These are phyloP conservation scores for Cloeon dipterum DNA, from an alignment of 2,888 invertebrate genomes.

Conservation along the genomic window DNA sequence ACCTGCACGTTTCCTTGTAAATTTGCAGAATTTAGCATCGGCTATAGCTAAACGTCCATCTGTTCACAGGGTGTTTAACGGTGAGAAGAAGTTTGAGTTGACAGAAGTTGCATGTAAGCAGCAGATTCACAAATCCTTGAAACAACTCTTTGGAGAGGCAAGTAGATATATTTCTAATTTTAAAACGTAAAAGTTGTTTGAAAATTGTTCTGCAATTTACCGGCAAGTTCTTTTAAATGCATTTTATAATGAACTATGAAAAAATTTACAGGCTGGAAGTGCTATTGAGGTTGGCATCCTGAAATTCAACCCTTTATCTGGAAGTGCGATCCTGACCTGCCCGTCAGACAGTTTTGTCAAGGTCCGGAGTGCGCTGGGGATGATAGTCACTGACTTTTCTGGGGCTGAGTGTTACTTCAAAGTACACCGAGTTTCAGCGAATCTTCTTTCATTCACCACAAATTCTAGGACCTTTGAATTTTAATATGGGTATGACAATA, in stretches of 20 bases:
- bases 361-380: slow-evolving; percentile 29
- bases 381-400: slow-evolving; percentile 24
- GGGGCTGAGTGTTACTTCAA: slow-evolving; percentile 25
- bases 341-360: slow-evolving; percentile 26
- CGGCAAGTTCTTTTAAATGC: too few relatives aligned
- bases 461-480: slow-evolving; percentile 1
- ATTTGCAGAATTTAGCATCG: too few relatives aligned
- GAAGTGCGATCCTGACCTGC: slow-evolving; percentile 29
- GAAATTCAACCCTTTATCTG: slow-evolving; percentile 23
- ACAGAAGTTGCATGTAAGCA: too few relatives aligned
- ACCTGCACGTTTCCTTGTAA: too few relatives aligned
- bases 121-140: background rate
- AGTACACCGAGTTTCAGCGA: slow-evolving; percentile 25
- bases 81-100: too few relatives aligned
- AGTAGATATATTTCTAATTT: too few relatives aligned
- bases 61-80: too few relatives aligned
- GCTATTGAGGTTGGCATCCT: slow-evolving; percentile 28
- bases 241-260: background rate
- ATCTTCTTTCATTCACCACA: slow-evolving; percentile 13
- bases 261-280: slow-evolving; percentile 17
- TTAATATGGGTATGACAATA: too few relatives aligned
- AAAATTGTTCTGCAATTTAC: too few relatives aligned
- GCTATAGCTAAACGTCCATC: too few relatives aligned
- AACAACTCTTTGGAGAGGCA: background rate
- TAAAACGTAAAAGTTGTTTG: too few relatives aligned